Base-by-base conservation (phyloP, 2,113 vertebrate genomes). In the Calyptommatus sinebrachiatus region DNA sequence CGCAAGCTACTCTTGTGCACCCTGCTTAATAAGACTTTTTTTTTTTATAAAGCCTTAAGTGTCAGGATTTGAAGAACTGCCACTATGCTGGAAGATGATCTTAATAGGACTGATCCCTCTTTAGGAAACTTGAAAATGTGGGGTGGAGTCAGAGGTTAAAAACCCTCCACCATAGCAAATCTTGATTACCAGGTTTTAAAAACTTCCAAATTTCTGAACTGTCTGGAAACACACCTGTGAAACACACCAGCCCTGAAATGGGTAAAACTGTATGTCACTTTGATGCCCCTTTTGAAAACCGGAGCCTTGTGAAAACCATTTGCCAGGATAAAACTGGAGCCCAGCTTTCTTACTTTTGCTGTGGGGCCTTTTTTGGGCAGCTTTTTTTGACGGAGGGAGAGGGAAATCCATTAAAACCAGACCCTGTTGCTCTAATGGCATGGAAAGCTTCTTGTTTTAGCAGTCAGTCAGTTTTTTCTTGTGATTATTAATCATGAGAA, bases 1-100 rank as follows among this genome's bases (percentile, higher is more conserved):
- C 5, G 7, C 0, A 6, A 1, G 1, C 11, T 31, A n/a, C n/a
- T 4, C 7, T 53, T 4, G 26, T 29, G 77, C 11, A 28, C 2
- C 1, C 3, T 1, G 48, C 6, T 57, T 28, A 31, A 4, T 2
- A 3, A 6, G 16, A 9, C 8, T 53, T 31, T 24, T 10, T 20
- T 48, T 9, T 1, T 2, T 35, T 28, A 24, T 57, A 5, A 4
- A 26, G n/a, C 2, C 10, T 28, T 14, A 66, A 77, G 2, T 66
- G 16, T 24, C 62, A n/a, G 45, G 48, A 3, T 35, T 77, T 11
- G 67, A 29, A 18, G 48, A 53, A 5, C 7, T 16, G 2, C 29
- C 29, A 1, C 14, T 5, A 28, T 28, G 2, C 21, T 50, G 28
- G 29, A 26, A 24, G 61, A 35, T 35, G 45, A 29, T 20, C 9